These are phyloP conservation scores for Glyptemys insculpta DNA, from an alignment of 2,797 vertebrate species.

Conservation along the genomic window DNA sequence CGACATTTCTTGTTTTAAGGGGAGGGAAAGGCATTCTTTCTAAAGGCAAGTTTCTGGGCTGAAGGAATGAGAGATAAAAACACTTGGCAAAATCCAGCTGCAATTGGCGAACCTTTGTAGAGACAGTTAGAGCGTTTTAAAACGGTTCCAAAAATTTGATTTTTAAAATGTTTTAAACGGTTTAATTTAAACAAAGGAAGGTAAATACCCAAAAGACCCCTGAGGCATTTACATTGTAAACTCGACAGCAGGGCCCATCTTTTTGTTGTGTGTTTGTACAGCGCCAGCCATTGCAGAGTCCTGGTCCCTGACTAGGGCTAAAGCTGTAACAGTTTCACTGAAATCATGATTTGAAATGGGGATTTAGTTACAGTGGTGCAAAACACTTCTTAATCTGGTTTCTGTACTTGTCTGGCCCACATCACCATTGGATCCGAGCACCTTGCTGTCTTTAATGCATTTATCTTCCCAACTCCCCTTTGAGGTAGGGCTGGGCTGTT, in stretches of 20 bases:
- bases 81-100: not conserved
- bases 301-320: not conserved
- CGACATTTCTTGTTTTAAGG: not conserved
- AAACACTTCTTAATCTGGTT: not conserved
- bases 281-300: not conserved
- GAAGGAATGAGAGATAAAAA: not conserved
- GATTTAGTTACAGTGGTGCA: not conserved
- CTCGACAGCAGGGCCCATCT: not conserved
- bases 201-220: not conserved
- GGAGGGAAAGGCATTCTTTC: not conserved
- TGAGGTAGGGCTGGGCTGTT: not conserved
- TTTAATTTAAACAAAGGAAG: not conserved
- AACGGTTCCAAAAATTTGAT: not conserved
- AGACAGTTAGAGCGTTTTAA: not conserved
- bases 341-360: not conserved
- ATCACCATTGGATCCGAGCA: not conserved
- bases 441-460: not conserved
- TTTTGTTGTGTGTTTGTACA: not conserved
- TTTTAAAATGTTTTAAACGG: not conserved
- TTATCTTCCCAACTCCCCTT: not conserved
- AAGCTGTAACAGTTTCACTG: not conserved
- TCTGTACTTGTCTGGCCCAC: not conserved
- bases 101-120: not conserved
- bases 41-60: not conserved
- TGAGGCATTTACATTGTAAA: not conserved